Evolutionary conservation across 2,797 vertebrate species (phyloP), one percentile per base, ranked within the genome.

Genomic region (Karalla daura): DNA sequence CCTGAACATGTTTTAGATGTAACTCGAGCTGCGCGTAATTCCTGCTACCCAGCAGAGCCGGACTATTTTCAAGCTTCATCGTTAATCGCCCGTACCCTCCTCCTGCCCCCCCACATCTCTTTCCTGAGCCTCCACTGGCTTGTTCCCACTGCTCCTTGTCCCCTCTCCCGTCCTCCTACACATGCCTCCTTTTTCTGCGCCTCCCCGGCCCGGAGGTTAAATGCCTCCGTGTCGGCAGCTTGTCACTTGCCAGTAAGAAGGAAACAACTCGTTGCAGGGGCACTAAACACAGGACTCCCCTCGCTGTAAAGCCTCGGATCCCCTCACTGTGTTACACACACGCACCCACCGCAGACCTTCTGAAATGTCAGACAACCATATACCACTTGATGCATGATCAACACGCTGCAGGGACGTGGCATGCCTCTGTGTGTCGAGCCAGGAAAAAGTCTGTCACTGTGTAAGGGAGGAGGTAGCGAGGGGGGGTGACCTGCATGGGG

Each of bases 1-100:
- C 63, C 65, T 17, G 32, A 79, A 71, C 76, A 71, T 84, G 76
- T 85, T 87, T 85, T 75, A 80, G 76, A 81, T 78, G 87, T 88
- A 90, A 87, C 55, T 65, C 7, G 39, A 87, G 79, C 82, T 46
- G 40, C 61, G 63, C 58, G 72, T 74, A 74, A 86, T 82, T 86
- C 77, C 62, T 46, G 27, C 62, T 43, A 49, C 50, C 52, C 50
- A 17, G 66, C 66, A 59, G 79, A 74, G 66, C 47, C 33, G 1
- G 27, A 70, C 61, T 79, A 54, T 83, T 88, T 87, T 82, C 67
- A 53, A 80, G 43, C 32, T 39, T 76, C 51, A 15, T 65, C 24
- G 27, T 80, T 71, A 72, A 40, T 52, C 8, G 9, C 61, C 80
- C 78, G 47, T 56, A 84, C 85, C 77, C 76, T 81, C 53, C 27